phyloP scores from a whole-genome alignment of 2,888 invertebrate genomes.

The Loripinus fragilis region DNA sequence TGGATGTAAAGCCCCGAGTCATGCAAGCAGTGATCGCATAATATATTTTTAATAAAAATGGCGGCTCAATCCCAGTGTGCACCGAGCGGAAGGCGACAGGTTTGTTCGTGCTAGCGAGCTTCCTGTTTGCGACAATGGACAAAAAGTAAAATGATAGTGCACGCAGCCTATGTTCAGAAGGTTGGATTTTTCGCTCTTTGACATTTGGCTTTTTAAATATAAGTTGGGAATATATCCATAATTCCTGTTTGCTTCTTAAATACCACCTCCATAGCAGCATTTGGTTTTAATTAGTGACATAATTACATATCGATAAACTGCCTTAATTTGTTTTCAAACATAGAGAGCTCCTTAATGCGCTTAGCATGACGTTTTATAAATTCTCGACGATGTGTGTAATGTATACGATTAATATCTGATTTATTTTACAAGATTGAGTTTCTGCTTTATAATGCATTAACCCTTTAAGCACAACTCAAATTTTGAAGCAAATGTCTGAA shows the following conservation, averaged over 20 bases:
- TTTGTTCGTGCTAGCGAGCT: too few relatives aligned
- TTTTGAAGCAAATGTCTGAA: too few relatives aligned
- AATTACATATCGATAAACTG: slow-evolving; percentile 10
- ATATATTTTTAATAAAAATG: too few relatives aligned
- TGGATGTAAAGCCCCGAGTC: too few relatives aligned
- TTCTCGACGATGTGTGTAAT: slow-evolving; percentile 19
- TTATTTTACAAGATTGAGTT: slow-evolving; percentile 15
- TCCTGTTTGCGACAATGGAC: too few relatives aligned
- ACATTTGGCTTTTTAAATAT: neutral
- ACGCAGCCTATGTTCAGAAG: too few relatives aligned
- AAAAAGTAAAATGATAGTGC: too few relatives aligned
- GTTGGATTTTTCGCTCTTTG: too few relatives aligned
- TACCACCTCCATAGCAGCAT: neutral
- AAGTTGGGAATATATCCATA: neutral
- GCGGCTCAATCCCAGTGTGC: too few relatives aligned
- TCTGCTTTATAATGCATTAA: slow-evolving; percentile 12
- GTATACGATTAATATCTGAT: slow-evolving; percentile 21
- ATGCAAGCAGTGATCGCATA: too few relatives aligned
- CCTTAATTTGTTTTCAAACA: slow-evolving; percentile 21
- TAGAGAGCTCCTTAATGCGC: slow-evolving; percentile 8
- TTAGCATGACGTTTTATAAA: slow-evolving; percentile 22
- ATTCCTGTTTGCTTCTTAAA: neutral
- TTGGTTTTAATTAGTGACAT: slow-evolving; percentile 18
- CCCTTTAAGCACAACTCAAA: too few relatives aligned
- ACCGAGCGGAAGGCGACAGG: too few relatives aligned